Base-by-base conservation (phyloP, 2,888 invertebrate species). In the Drosophila colorata region DNA sequence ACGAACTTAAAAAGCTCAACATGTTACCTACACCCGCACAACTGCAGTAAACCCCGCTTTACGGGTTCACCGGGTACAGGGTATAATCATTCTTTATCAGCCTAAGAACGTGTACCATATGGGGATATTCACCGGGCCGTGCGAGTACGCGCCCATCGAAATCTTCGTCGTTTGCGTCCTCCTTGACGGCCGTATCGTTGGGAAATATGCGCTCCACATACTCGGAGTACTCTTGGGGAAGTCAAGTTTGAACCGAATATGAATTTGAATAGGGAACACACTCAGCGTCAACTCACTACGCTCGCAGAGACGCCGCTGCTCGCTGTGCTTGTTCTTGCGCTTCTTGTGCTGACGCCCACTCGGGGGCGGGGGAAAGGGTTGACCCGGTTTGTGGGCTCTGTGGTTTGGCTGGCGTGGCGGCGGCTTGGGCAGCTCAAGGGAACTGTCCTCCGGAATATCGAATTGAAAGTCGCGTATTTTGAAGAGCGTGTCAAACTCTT, bases 51-150 rank as follows among this genome's bases (percentile, higher is more conserved):
- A 33, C 33, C 11, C 33, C 13, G 13, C 4, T 33, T 13, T 2
- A 28, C 2, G 33, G 4, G 2, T 31, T 28, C 28, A 28, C 2
- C 2, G 33, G 33, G 13, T 13, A 33, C 33, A 33, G 33, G 33
- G 33, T 33, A 33, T 33, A 20, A 13, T 11, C 11, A 7, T 18
- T 44, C 18, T 11, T 65, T 60, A 49, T 61, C 58, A 60, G 43
- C 25, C 35, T 0, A 20, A 31, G 16, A 2, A 33, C 20, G 47
- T 72, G 20, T 84, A 91, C 92, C 92, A 92, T 92, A 60, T 92
- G 92, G 0, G 92, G 92, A 74, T 90, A 92, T 85, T 92, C 85
- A 25, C 91, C 91, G 7, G 92, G 91, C 20, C 77, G 66, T 7
- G 90, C 91, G 41, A 90, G 65, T 28, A 80, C 60, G 0, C 92